Evolutionary conservation across 1,140 invertebrate species (phyloP).

Genomic region (Drosophila willistoni): DNA sequence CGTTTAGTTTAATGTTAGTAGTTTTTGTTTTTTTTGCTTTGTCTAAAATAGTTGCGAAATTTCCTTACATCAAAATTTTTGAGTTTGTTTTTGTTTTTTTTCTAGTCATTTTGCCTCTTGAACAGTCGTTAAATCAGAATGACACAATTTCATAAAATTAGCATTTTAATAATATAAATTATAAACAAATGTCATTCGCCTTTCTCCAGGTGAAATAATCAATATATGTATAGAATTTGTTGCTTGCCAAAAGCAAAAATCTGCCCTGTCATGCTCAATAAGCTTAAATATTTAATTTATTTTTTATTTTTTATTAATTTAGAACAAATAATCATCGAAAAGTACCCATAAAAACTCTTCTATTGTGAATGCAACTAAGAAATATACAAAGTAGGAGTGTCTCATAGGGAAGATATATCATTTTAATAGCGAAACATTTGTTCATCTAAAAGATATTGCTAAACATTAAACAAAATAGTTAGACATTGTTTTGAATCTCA

Average conservation of each 20-base stretch:
- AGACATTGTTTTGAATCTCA: no score
- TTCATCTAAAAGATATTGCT: no score
- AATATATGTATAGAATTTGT: slow-evolving; percentile 1
- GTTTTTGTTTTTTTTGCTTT: not conserved
- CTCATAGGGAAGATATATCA: no score
- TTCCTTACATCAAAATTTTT: not conserved
- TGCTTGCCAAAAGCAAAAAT: no score
- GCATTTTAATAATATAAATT: not conserved
- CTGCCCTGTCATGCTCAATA: slow-evolving; percentile 5
- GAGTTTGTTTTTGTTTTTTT: not conserved
- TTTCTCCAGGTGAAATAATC: not conserved
- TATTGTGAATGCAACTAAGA: no score
- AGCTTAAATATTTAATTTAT: not conserved
- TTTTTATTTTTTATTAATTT: no score
- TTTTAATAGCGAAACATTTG: no score
- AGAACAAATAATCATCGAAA: no score
- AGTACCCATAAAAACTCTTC: no score
- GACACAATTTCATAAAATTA: slow-evolving; percentile 9
- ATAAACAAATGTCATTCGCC: slow-evolving; percentile 6
- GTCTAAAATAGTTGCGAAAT: slow-evolving; percentile 8
- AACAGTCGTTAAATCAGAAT: not conserved
- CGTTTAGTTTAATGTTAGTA: slow-evolving; percentile 4
- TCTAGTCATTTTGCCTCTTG: not conserved
- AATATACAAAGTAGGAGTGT: no score
- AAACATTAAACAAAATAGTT: no score